Percentiles rank a stretch among this genome's conserved stretches.
Conservation (phyloP, 1,140 invertebrate genomes). For the Campoletis sonorensis region DNA sequence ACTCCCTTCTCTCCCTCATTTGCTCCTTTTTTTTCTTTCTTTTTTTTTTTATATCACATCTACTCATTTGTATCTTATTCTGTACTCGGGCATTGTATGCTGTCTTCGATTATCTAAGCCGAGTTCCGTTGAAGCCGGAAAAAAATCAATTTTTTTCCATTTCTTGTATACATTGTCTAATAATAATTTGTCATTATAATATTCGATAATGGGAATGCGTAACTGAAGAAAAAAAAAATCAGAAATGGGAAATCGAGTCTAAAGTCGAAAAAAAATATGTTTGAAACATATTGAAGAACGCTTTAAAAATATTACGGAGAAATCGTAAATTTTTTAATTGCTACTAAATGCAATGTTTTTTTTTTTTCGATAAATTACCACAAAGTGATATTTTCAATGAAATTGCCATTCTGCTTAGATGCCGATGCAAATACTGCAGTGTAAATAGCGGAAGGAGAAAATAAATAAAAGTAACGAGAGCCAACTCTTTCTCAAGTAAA, state of each 20-base stretch:
- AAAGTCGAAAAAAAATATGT: too few relatives aligned
- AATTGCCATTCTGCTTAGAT: neutral
- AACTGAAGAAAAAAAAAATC: too few relatives aligned
- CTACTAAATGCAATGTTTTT: neutral
- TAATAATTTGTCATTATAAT: neutral
- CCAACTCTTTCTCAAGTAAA: slow-evolving; percentile 4
- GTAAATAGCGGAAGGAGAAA: slow-evolving; percentile 22
- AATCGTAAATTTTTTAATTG: too few relatives aligned
- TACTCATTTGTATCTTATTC: slow-evolving; percentile 18
- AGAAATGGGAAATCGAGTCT: too few relatives aligned
- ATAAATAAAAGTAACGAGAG: slow-evolving; percentile 36
- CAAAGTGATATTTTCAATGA: neutral
- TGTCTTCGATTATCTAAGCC: slow-evolving; percentile 16
- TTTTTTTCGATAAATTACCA: neutral
- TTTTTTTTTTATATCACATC: slow-evolving; percentile 17
- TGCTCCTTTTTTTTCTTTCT: neutral
- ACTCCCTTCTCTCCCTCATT: neutral
- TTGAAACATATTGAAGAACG: too few relatives aligned
- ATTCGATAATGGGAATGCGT: too few relatives aligned
- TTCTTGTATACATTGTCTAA: neutral
- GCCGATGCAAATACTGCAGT: neutral
- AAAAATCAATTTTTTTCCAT: neutral
- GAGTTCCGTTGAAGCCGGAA: neutral
- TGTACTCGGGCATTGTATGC: slow-evolving; percentile 1
- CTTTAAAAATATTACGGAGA: too few relatives aligned